phyloP scores from a whole-genome alignment of 2,113 vertebrate species.

The Buteo buteo region DNA sequence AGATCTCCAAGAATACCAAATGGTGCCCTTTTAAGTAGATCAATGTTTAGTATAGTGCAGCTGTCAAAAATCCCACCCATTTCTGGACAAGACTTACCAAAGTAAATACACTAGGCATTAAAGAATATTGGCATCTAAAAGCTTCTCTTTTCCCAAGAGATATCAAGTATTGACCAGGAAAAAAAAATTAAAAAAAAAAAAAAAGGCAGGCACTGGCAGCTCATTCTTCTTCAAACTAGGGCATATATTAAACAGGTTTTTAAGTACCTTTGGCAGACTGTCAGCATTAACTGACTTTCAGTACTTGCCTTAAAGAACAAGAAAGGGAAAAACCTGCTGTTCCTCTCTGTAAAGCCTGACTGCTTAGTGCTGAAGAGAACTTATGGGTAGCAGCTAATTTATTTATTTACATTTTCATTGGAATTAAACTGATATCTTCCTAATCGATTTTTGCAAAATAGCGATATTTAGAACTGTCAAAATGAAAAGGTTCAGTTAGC shows the following conservation, averaged over 20 bases:
- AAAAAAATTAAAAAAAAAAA: background rate
- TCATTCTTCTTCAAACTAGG: constrained; percentile 10
- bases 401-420: background rate
- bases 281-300: constrained; percentile 15
- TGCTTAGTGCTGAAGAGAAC: background rate
- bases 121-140: constrained; percentile 28
- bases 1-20: constrained; percentile 41
- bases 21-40: constrained; percentile 48
- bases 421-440: background rate
- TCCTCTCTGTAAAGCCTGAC: background rate
- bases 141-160: background rate
- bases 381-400: background rate
- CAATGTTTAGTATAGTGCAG: constrained; percentile 21
- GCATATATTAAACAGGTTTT: constrained; percentile 23
- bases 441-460: background rate
- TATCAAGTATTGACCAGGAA: constrained; percentile 5
- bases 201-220: background rate
- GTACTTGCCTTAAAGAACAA: background rate
- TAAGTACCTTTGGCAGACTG: constrained; percentile 24
- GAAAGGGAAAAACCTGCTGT: background rate
- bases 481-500: background rate
- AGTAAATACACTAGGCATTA: constrained; percentile 39
- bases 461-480: background rate
- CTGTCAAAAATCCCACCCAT: constrained; percentile 43
- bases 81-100: constrained; percentile 15